Base-by-base conservation (phyloP, 2,888 invertebrate genomes). In the Itoplectis maculator region DNA sequence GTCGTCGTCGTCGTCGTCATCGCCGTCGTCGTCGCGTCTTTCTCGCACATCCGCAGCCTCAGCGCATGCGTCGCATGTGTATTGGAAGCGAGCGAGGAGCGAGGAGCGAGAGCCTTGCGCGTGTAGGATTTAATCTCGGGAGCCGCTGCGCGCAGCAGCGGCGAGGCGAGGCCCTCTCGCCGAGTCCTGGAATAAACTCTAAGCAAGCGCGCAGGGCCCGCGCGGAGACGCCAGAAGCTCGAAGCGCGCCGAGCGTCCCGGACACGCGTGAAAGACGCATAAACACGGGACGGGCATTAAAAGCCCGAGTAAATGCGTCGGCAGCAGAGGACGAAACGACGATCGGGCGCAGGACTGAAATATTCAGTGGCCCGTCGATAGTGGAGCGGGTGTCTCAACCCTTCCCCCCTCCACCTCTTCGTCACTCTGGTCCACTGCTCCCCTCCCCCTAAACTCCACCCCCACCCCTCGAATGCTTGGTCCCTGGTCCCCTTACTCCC, bases 321-420 rank as follows among this genome's bases (percentile, higher is more conserved):
- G n/a, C n/a, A n/a, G n/a, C n/a, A n/a, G 49, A 61, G 51, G 61
- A 77, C 61, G 47, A 49, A 42, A 66, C 56, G 56, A 56, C 66
- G 73, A 56, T 84, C 85, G 84, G 86, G 84, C 86, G 86, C 84
- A n/a, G n/a, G 83, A 85, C 86, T 88, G 87, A 88, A 88, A 91
- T 90, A 90, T 90, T 90, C 90, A 89, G 87, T 88, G 89, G 87
- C 85, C 84, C 85, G 56, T 76, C 80, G 80, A 81, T 81, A 77
- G 63, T 35, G 47, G 68, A 77, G 63, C 77, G 35, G 37, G n/a
- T n/a, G n/a, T n/a, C n/a, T n/a, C n/a, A n/a, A n/a, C n/a, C n/a
- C n/a, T n/a, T n/a, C n/a, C n/a, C n/a, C n/a, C n/a, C n/a, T n/a
- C n/a, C n/a, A n/a, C n/a, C n/a, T n/a, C n/a, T n/a, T n/a, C n/a